Base-by-base conservation (phyloP, 2,888 invertebrate genomes). In the Plemyria rubiginata region DNA sequence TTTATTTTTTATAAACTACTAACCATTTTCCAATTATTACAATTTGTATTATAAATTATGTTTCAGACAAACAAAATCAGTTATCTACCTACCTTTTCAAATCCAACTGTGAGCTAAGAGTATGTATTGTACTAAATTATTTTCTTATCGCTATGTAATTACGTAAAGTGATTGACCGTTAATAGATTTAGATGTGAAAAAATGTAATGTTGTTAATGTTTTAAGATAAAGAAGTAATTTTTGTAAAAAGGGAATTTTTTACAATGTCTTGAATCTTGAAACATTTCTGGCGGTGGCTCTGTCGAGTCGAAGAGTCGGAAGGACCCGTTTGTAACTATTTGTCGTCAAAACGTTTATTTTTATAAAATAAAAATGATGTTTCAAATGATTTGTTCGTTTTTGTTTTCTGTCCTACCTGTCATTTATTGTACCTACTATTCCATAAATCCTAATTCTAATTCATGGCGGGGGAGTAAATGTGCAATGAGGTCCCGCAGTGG, bases 251-350 rank as follows among this genome's bases (percentile, higher is more conserved):
- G 94, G 86, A 90, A 88, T 91, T 93, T 93, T 94, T 93, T 93
- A 94, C 94, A 94, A 94, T 94, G 95, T 95, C 95, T 95, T 94
- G 94, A 94, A 94, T 94, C 95, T 95, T 94, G 94, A 94, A 94
- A 94, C 95, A 94, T 94, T 94, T 87, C 87, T 84, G 85, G 81
- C 78, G 87, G 81, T 80, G 79, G 84, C 85, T 87, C 87, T 78
- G 78, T 79, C 80, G 82, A 78, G 90, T 85, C 78, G 77, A 78
- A 80, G 84, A 87, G 86, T 90, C 87, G 86, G 87, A 88, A 89
- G 90, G 89, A 91, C 90, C 92, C 92, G 85, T 89, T 92, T 92
- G 87, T 90, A 91, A 92, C 91, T 92, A 92, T 89, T 93, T 93
- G 93, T 93, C 92, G 93, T 93, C 92, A 92, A 93, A 92, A 91